Evolutionary conservation across 2,797 vertebrate genomes (phyloP), one percentile per base, ranked within the genome.

Genomic region (Stomatorhinus walkeri): DNA sequence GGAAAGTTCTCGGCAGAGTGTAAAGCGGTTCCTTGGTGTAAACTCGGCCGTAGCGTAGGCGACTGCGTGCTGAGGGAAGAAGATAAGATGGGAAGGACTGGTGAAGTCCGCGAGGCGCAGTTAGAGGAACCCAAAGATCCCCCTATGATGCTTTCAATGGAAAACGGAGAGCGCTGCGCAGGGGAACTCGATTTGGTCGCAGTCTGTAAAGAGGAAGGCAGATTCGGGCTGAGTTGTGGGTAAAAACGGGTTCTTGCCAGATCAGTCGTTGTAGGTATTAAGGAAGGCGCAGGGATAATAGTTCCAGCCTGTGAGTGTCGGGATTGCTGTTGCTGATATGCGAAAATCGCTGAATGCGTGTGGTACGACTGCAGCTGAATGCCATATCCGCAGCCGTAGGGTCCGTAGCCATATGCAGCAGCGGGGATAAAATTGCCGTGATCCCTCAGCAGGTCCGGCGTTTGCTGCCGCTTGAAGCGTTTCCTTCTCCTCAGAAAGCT

Each of bases 101-200:
- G 94, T n/a, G 96, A 94, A 92, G 96, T 96, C 94, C 96, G 95
- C 40, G 96, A 95, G 59, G 93, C 93, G 51, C 94, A 94, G 92
- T 94, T 91, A 87, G 92, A 92, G 8, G 96, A 95, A 92, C 95
- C 96, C 85, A 95, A 88, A 2, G 96, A 94, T 83, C 96, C 96
- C 2, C 97, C 98, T 91, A 98, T 98, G 93, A 99, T 96, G 90
- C 97, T 98, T 92, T 98, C 98, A 93, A 99, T 99, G 94, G 97
- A 98, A 95, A 98, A 98, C 24, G 98, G 96, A 0, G 98, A 97
- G 7, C 95, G 92, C 90, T 95, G 95, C 90, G 89, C 94, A n/a
- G 95, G 93, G 1, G 94, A 94, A 90, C 91, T 85, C 79, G 94
- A 93, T 91, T 96, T 96, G 14, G 92, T 89, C 0, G 94, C 93